phyloP scores from a whole-genome alignment of 2,113 vertebrate species.

The Oreochromis aureus region DNA sequence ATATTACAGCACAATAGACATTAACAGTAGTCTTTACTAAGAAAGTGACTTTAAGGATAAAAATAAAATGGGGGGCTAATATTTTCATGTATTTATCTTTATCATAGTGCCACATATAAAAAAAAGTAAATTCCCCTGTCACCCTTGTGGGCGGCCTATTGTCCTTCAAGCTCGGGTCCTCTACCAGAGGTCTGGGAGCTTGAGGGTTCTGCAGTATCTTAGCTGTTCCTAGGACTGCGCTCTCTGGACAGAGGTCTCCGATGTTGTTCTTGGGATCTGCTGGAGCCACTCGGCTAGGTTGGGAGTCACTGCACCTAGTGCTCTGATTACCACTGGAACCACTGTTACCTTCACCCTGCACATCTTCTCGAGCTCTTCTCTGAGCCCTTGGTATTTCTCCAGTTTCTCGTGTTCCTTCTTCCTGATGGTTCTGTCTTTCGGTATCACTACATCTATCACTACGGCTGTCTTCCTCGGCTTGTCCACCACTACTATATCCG shows the following conservation, averaged over 20 bases:
- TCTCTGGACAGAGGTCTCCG: background rate
- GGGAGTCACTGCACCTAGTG: accelerated
- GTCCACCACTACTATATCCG: background rate
- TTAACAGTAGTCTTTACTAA: background rate
- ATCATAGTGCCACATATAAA: background rate
- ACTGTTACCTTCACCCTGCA: background rate
- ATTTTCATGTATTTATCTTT: background rate
- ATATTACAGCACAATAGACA: background rate
- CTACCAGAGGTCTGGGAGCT: background rate
- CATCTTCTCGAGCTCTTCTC: background rate
- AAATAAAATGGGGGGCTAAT: background rate
- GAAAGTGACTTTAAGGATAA: background rate
- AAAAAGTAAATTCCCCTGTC: background rate
- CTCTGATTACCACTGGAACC: background rate
- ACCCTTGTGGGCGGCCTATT: accelerated
- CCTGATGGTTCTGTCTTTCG: background rate
- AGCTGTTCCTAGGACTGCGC: background rate
- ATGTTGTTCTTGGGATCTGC: background rate
- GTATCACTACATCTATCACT: background rate
- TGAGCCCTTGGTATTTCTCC: background rate
- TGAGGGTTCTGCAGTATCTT: background rate
- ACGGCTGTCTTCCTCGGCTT: background rate
- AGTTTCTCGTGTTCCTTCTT: background rate
- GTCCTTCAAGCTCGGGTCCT: accelerated
- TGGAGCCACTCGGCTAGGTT: background rate